A percentile compares a stretch with the other conserved stretches of the same genome.
phyloP scores from a whole-genome alignment of 2,113 vertebrate genomes.

The Lontra canadensis region DNA sequence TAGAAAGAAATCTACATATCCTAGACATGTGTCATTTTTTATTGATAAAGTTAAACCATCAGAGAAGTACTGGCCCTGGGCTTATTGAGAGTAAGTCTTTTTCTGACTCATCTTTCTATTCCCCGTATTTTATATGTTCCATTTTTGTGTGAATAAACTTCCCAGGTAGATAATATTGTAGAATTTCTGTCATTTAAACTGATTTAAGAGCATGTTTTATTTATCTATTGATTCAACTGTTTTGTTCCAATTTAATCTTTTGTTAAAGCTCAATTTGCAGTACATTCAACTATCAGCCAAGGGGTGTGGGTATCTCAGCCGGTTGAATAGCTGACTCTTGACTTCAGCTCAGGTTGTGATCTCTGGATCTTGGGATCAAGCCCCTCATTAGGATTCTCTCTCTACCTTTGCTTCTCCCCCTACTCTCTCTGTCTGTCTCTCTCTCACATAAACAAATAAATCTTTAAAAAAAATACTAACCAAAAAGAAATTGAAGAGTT shows the following conservation, averaged over 20 bases:
- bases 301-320: not conserved
- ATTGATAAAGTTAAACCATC: too few relatives aligned
- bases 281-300: not conserved
- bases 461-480: not conserved
- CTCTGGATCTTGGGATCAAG: not conserved
- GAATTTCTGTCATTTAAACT: not conserved
- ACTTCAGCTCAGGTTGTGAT: not conserved
- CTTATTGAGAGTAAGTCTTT: not conserved
- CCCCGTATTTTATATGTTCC: not conserved
- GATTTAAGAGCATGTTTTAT: not conserved
- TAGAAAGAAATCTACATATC: not conserved
- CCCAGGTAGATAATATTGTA: not conserved
- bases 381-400: not conserved
- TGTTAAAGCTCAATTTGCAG: not conserved
- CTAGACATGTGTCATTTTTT: too few relatives aligned
- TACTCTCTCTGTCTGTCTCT: not conserved
- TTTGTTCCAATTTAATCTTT: not conserved
- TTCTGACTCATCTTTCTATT: not conserved
- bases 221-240: not conserved
- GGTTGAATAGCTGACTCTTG: too few relatives aligned
- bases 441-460: not conserved
- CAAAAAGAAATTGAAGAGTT: not conserved
- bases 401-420: not conserved
- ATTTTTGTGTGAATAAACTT: not conserved
- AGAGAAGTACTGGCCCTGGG: too few relatives aligned